These are phyloP conservation scores for Himalopsyche japonica DNA, from an alignment of 2,888 invertebrate species.

Conservation along the genomic window DNA sequence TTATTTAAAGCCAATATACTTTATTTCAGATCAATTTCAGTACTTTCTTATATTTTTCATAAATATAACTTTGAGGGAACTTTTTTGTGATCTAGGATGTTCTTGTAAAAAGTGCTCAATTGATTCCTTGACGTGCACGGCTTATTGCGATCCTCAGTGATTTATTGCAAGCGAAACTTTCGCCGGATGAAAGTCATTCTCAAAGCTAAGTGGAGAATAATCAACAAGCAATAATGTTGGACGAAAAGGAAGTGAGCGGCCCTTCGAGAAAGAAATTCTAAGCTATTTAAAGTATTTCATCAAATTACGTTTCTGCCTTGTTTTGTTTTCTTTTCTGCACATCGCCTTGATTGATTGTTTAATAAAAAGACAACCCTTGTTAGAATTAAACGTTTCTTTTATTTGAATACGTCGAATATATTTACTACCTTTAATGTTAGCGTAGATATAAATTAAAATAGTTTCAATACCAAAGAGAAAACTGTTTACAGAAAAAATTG, in stretches of 20 bases:
- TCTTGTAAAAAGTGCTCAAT: slow-evolving; percentile 5
- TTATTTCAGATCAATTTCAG: too few relatives aligned
- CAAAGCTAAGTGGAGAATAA: slow-evolving; percentile 20
- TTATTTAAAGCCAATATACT: too few relatives aligned
- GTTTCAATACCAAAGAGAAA: too few relatives aligned
- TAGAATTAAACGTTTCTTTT: too few relatives aligned
- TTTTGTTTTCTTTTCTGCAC: not conserved
- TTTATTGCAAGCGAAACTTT: slow-evolving; percentile 32
- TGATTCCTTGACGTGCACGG: slow-evolving; percentile 33
- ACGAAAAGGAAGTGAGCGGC: not conserved
- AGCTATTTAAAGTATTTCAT: not conserved
- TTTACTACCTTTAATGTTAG: too few relatives aligned
- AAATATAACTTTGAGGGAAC: too few relatives aligned
- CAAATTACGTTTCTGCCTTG: not conserved
- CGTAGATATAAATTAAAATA: too few relatives aligned
- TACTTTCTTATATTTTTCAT: too few relatives aligned
- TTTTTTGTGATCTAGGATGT: not conserved
- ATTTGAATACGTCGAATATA: too few relatives aligned
- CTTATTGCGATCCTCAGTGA: slow-evolving; percentile 36
- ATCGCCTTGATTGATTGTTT: too few relatives aligned
- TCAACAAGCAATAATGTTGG: slow-evolving; percentile 16
- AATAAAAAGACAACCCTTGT: too few relatives aligned
- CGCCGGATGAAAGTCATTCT: slow-evolving; percentile 15
- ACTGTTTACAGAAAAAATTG: too few relatives aligned
- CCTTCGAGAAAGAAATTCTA: not conserved